phyloP scores from a whole-genome alignment of 2,797 vertebrate species.

The Setipinna tenuifilis region DNA sequence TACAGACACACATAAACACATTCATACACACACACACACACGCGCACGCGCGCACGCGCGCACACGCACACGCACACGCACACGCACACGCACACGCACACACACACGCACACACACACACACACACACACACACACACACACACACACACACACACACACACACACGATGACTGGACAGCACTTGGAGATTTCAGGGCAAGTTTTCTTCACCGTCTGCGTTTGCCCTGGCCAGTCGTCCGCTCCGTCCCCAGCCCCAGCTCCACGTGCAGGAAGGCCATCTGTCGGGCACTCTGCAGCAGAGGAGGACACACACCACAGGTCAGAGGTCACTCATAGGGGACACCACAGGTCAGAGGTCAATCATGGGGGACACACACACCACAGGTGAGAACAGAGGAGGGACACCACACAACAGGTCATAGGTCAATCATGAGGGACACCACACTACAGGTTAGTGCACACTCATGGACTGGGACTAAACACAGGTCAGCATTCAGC shows the following conservation, averaged over 20 bases:
- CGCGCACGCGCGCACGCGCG: background rate
- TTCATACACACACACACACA: background rate
- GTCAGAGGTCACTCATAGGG: background rate
- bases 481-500: too few relatives aligned
- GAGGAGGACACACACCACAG: constrained; percentile 37
- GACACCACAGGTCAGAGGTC: background rate
- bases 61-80: background rate
- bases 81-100: background rate
- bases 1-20: background rate
- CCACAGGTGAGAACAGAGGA: too few relatives aligned
- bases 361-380: too few relatives aligned
- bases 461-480: too few relatives aligned
- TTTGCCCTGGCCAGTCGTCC: constrained; percentile 29
- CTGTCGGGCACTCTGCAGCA: constrained; percentile 82
- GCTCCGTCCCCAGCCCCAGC: constrained; percentile 77
- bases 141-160: background rate
- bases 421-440: too few relatives aligned
- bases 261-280: constrained; percentile 88
- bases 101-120: background rate
- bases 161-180: too few relatives aligned
- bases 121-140: background rate
- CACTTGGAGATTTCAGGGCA: background rate
- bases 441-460: too few relatives aligned
- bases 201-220: background rate
- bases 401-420: too few relatives aligned